These are phyloP conservation scores for Thalassaphorura encarpata DNA, from an alignment of 1,140 invertebrate genomes.

Conservation along the genomic window DNA sequence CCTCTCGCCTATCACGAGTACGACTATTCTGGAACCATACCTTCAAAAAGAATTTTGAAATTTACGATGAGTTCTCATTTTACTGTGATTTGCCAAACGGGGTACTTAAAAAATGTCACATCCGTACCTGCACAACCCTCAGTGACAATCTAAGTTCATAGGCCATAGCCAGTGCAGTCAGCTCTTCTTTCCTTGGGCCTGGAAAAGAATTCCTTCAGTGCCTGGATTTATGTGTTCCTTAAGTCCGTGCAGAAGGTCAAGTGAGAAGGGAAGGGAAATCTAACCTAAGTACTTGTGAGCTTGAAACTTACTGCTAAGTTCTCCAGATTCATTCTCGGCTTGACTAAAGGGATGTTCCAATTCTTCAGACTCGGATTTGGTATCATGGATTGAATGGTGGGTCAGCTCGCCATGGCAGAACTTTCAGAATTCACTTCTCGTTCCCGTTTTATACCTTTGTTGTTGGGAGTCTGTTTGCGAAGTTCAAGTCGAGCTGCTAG, in stretches of 20 bases:
- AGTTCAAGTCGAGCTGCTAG: slow-evolving; percentile 36
- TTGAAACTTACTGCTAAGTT: neutral
- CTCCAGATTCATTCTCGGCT: slow-evolving; percentile 27
- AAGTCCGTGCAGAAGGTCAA: neutral
- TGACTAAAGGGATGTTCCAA: slow-evolving; percentile 25
- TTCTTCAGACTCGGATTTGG: slow-evolving; percentile 20
- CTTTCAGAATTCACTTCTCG: neutral
- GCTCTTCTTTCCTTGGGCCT: slow-evolving; percentile 83
- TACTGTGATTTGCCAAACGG: neutral
- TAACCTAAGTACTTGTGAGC: neutral
- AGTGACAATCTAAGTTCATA: slow-evolving; percentile 80
- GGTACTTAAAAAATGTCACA: neutral
- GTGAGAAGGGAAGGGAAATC: neutral
- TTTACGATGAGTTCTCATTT: neutral
- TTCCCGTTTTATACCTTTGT: neutral
- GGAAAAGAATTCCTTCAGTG: slow-evolving; percentile 39
- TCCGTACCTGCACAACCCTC: slow-evolving; percentile 74
- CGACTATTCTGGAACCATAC: slow-evolving; percentile 97
- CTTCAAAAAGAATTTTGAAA: slow-evolving; percentile 26
- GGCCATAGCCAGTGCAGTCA: slow-evolving; percentile 78
- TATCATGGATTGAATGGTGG: too few species aligned
- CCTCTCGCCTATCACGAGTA: slow-evolving; percentile 74
- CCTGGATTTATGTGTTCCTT: neutral
- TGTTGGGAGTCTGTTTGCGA: slow-evolving; percentile 48
- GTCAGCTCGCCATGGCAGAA: neutral